phyloP scores from a whole-genome alignment of 2,113 vertebrate species.

The Alectura lathami region DNA sequence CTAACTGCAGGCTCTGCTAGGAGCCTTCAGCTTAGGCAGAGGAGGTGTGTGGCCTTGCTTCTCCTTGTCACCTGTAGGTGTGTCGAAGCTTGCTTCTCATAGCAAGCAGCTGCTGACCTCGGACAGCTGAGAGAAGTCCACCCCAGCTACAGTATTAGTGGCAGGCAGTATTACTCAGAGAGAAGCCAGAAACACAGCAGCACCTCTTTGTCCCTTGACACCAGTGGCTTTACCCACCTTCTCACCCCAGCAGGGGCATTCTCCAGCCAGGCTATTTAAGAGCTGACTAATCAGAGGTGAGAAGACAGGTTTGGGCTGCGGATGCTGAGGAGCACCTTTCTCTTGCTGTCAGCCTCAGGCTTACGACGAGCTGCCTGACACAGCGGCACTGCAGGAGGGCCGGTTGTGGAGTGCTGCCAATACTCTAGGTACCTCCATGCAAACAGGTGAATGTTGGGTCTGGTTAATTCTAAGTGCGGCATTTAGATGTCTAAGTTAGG shows the following conservation, averaged over 20 bases:
- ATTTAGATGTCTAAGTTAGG: not conserved
- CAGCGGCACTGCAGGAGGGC: not conserved
- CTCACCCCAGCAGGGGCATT: constrained; percentile 1
- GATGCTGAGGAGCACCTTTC: not conserved
- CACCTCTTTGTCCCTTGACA: not conserved
- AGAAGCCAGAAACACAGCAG: not conserved
- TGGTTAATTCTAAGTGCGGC: not conserved
- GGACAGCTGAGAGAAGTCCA: not conserved
- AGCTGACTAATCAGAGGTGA: constrained; percentile 10
- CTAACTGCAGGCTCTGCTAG: not conserved
- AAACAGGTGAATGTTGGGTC: not conserved
- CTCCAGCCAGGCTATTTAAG: not conserved
- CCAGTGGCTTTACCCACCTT: not conserved
- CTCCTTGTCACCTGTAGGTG: not conserved
- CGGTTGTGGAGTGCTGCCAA: not conserved
- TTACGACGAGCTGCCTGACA: not conserved
- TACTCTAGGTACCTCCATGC: not conserved
- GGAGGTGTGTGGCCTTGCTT: not conserved
- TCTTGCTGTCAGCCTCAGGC: not conserved
- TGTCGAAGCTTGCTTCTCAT: not conserved
- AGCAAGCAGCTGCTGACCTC: not conserved
- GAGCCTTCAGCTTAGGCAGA: not conserved
- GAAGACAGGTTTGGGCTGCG: not conserved
- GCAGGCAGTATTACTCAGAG: not conserved
- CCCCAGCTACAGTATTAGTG: not conserved